Evolutionary conservation across 2,888 invertebrate genomes (phyloP), one percentile per base, ranked within the genome.

Genomic region (Trisateles emortualis): DNA sequence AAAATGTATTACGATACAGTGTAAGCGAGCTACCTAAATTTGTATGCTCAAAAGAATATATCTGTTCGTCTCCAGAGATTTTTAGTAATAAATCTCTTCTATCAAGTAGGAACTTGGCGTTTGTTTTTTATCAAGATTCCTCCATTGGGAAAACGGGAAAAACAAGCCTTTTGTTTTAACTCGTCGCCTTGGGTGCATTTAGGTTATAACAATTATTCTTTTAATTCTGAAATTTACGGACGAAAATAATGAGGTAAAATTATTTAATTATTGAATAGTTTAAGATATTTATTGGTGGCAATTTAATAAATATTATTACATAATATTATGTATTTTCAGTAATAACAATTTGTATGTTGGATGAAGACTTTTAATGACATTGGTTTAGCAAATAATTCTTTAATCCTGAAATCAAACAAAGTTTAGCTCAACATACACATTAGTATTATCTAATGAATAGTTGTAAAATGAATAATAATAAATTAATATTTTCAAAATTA

Each of bases 51-150:
- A 83, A 84, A 83, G 81, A 81, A 84, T 84, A 82, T 82, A 87
- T 87, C 78, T 74, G 74, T 73, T 69, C 65, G 64, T 76, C 86
- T 79, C 83, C 44, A 64, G 82, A 85, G 87, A 81, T 81, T 83
- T 76, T 52, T 56, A 72, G 86, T 72, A 86, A 88, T 89, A 88
- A 88, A 88, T 89, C 87, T 85, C 70, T 74, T 69, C 78, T 81
- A 86, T 83, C 86, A 79, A 76, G 70, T 74, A 71, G 72, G 76
- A 78, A 80, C 66, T 78, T 77, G 76, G 67, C 76, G 74, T 79
- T 82, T 75, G 69, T 81, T 84, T 84, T 83, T 86, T 87, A 86
- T 86, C 86, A 80, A 81, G 85, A 86, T 86, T 77, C 59, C 67
- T 69, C 63, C 63, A 55, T 40, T 53, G 49, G 57, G 60, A 63